These are phyloP conservation scores for Coleophora flavipennella DNA, from an alignment of 2,888 invertebrate genomes.

Conservation along the genomic window DNA sequence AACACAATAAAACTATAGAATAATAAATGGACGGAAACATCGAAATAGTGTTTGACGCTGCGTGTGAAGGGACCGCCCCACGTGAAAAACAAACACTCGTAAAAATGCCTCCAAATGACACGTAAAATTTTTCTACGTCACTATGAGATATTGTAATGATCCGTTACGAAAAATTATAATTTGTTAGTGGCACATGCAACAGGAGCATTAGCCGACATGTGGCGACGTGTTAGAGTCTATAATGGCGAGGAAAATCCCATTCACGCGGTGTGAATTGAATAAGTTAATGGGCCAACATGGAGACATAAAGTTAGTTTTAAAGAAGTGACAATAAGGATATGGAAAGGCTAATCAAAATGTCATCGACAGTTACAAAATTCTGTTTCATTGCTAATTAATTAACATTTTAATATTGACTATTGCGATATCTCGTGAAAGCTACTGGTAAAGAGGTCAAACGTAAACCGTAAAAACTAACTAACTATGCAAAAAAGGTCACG, in stretches of 20 bases:
- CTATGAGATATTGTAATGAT: constrained; percentile 69
- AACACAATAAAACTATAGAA: no score
- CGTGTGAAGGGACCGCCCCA: constrained; percentile 56
- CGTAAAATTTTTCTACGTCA: constrained; percentile 70
- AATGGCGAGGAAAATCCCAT: constrained; percentile 55
- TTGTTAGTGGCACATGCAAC: constrained; percentile 49
- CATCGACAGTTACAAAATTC: not conserved
- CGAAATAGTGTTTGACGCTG: constrained; percentile 38
- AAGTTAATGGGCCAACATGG: constrained; percentile 45
- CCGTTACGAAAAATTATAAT: constrained; percentile 66
- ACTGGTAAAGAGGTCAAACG: not conserved
- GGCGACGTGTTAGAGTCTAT: constrained; percentile 54
- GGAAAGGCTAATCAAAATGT: no score
- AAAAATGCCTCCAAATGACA: constrained; percentile 66
- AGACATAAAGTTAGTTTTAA: not conserved
- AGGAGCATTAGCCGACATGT: constrained; percentile 56
- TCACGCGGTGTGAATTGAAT: constrained; percentile 63
- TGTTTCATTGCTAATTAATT: not conserved
- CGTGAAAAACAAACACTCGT: constrained; percentile 66
- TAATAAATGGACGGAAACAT: constrained; percentile 41
- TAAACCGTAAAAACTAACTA: not conserved
- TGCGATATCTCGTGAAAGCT: not conserved
- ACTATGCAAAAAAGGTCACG: no score
- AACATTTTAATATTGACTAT: not conserved
- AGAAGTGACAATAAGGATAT: no score